phyloP scores from a whole-genome alignment of 2,113 vertebrate species.

The Rhabdornis inornatus region DNA sequence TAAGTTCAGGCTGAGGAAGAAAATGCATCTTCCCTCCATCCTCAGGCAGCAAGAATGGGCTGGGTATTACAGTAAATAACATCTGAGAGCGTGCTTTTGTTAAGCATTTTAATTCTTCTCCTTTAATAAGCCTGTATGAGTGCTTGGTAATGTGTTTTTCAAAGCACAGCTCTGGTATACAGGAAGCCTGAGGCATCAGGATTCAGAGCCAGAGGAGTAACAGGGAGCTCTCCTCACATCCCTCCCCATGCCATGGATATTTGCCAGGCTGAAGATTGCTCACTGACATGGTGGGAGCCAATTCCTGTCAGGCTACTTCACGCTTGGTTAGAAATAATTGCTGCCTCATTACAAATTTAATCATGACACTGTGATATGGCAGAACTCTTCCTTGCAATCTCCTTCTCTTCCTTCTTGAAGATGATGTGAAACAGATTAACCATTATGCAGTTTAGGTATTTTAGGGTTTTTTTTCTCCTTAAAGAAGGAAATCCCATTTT shows the following conservation, averaged over 20 bases:
- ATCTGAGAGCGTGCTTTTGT: background rate
- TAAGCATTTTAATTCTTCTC: background rate
- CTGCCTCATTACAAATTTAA: constrained; percentile 15
- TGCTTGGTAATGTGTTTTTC: background rate
- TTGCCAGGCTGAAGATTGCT: background rate
- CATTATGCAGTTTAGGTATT: background rate
- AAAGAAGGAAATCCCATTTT: background rate
- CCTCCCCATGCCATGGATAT: background rate
- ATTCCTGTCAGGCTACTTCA: background rate
- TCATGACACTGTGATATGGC: background rate
- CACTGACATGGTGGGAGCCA: background rate
- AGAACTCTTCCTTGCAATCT: background rate
- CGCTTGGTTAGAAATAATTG: background rate
- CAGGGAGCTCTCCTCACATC: background rate
- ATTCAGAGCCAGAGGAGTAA: background rate
- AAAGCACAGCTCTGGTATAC: background rate
- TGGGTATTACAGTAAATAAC: background rate
- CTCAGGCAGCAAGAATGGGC: background rate
- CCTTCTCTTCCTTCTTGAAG: background rate
- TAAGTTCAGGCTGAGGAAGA: background rate
- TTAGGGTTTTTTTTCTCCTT: background rate
- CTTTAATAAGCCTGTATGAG: background rate
- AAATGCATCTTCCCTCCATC: background rate
- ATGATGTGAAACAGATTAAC: background rate
- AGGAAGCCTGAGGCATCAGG: background rate